A percentile compares a stretch with the other conserved stretches of the same genome.
Conservation (phyloP, 2,797 vertebrate species). For the Onychomys torridus region DNA sequence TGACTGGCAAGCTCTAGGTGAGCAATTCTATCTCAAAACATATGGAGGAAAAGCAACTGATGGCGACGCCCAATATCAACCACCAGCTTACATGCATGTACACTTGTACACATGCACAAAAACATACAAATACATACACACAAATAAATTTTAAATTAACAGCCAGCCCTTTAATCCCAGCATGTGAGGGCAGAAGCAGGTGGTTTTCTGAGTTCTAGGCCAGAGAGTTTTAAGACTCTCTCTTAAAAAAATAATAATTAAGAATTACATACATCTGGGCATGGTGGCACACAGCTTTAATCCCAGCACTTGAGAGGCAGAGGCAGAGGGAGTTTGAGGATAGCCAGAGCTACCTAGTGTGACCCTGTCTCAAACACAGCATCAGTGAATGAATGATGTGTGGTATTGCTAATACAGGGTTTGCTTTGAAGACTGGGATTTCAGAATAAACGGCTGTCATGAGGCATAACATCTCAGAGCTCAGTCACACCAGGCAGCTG, state of each 20-base stretch:
- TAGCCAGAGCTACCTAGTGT: neutral
- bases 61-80: neutral
- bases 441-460: neutral
- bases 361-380: neutral
- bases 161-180: neutral
- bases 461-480: neutral
- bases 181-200: neutral
- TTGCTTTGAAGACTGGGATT: neutral
- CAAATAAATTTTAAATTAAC: neutral
- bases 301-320: no score
- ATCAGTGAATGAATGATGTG: neutral
- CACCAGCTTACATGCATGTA: neutral
- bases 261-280: neutral
- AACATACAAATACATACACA: neutral
- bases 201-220: neutral
- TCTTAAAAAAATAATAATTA: neutral
- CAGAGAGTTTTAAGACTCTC: neutral
- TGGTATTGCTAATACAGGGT: neutral
- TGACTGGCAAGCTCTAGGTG: neutral
- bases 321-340: neutral
- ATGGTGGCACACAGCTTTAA: neutral
- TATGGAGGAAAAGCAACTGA: neutral
- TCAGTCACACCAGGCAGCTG: neutral
- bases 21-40: neutral
- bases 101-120: neutral